Percentiles rank a stretch among this genome's conserved stretches.
Evolutionary conservation across 2,113 vertebrate genomes (phyloP).

Genomic region (Aegithalos caudatus): DNA sequence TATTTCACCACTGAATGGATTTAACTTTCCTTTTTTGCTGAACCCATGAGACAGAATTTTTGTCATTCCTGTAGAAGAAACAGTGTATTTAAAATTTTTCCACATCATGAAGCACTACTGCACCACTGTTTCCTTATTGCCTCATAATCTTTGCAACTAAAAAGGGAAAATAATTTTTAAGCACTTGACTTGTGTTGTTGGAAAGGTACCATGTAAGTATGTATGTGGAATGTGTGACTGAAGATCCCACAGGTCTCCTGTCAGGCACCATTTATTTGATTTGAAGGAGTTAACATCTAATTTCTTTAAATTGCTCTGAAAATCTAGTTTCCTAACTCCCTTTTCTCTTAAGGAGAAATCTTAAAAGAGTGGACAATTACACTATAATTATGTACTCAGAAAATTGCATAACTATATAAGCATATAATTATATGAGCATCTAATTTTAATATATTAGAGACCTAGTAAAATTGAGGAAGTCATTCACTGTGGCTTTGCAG

Average conservation of each 20-base stretch:
- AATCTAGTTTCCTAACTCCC: neutral
- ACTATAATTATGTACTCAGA: neutral
- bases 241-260: neutral
- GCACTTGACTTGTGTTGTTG: neutral
- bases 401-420: neutral
- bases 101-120: neutral
- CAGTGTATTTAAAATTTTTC: neutral
- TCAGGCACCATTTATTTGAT: neutral
- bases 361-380: neutral
- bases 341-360: neutral
- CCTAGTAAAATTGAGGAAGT: neutral
- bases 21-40: neutral
- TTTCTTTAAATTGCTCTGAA: neutral
- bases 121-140: neutral
- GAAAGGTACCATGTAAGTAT: neutral
- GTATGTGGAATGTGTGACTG: neutral
- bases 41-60: neutral
- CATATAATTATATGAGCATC: neutral
- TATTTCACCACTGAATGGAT: neutral
- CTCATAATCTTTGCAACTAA: neutral
- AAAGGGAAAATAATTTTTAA: neutral
- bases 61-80: neutral
- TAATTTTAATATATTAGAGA: neutral
- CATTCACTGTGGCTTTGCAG: neutral
- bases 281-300: neutral